phyloP scores from a whole-genome alignment of 2,113 vertebrate species.

The Uropsilus gracilis region DNA sequence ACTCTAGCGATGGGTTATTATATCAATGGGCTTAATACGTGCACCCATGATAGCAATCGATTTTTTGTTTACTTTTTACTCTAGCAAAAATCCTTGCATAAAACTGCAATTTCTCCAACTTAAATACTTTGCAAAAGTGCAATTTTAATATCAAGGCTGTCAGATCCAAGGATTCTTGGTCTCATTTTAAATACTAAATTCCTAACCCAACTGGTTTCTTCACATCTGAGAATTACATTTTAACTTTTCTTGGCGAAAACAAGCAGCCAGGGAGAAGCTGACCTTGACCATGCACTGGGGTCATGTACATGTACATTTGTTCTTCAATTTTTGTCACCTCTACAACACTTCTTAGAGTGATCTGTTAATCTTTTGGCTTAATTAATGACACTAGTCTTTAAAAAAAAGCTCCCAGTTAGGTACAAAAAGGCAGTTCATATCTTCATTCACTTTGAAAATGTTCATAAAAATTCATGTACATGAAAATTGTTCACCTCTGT shows the following conservation, averaged over 20 bases:
- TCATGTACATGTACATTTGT: not conserved
- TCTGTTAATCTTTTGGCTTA: not conserved
- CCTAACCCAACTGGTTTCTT: not conserved
- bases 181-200: not conserved
- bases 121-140: conserved; percentile 3
- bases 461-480: no score
- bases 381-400: not conserved
- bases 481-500: not conserved
- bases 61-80: not conserved
- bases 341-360: not conserved
- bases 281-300: not conserved
- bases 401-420: not conserved
- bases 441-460: no score
- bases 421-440: not conserved
- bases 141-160: conserved; percentile 27
- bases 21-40: not conserved
- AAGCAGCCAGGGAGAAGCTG: not conserved
- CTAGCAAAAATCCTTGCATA: not conserved
- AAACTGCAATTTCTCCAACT: not conserved
- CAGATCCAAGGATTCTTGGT: not conserved
- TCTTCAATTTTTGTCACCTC: not conserved
- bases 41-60: not conserved
- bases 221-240: not conserved
- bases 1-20: not conserved
- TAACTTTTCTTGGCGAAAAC: not conserved